phyloP scores from a whole-genome alignment of 2,888 invertebrate species.

The Creontiades dilutus region DNA sequence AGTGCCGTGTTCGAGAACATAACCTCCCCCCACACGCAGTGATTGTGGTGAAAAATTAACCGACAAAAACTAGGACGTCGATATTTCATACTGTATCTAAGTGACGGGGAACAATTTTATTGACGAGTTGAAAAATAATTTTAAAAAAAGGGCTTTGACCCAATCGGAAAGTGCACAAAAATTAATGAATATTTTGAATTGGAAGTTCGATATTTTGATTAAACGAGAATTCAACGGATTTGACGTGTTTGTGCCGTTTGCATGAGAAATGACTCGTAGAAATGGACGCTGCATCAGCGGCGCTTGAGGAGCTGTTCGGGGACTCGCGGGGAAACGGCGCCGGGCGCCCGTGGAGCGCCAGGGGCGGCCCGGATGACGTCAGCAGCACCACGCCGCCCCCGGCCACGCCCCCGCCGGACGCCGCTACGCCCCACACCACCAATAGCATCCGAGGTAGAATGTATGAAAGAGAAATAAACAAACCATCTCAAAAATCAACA shows the following conservation, averaged over 20 bases:
- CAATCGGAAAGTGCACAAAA: background rate
- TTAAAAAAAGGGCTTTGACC: background rate
- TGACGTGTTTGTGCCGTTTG: background rate
- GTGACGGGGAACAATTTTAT: background rate
- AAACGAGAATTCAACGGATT: background rate
- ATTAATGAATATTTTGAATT: background rate
- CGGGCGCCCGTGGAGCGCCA: slow-evolving; percentile 66
- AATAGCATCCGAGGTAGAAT: slow-evolving; percentile 84
- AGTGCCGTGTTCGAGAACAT: slow-evolving; percentile 19
- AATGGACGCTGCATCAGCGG: slow-evolving; percentile 78
- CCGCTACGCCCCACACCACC: slow-evolving; percentile 80
- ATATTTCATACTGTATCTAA: background rate
- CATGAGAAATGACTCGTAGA: slow-evolving; percentile 76
- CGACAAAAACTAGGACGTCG: background rate
- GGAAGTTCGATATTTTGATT: background rate
- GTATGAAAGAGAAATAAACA: background rate
- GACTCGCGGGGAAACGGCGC: slow-evolving; percentile 76
- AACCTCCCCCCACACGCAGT: background rate
- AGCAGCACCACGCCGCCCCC: slow-evolving; percentile 84
- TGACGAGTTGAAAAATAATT: background rate
- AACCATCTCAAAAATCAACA: background rate
- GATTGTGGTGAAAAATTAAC: background rate
- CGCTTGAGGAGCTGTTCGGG: slow-evolving; percentile 79
- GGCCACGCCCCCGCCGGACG: slow-evolving; percentile 79
- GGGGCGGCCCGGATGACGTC: slow-evolving; percentile 77